Percentiles rank a stretch among this genome's conserved stretches.
phyloP scores from a whole-genome alignment of 2,113 vertebrate species.

The Stegostoma tigrinum region DNA sequence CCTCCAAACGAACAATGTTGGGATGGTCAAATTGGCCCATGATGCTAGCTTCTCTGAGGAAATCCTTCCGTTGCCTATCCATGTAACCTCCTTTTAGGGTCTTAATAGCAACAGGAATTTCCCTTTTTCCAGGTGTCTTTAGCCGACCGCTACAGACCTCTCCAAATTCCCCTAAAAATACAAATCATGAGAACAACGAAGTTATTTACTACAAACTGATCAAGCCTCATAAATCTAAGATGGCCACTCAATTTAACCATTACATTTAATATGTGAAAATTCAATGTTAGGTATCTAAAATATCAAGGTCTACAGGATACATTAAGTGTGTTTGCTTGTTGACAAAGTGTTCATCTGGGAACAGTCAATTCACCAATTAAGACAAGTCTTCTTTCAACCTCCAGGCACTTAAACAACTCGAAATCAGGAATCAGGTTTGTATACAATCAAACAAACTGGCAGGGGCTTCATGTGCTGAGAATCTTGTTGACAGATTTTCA shows the following conservation, averaged over 20 bases:
- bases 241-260: neutral
- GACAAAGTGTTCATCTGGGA: neutral
- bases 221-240: neutral
- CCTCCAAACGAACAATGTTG: conserved; percentile 87
- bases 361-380: neutral
- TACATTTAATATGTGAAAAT: neutral
- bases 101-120: conserved; percentile 92
- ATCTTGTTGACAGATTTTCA: neutral
- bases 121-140: conserved; percentile 84
- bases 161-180: conserved; percentile 79
- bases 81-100: conserved; percentile 85
- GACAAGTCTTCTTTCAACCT: neutral
- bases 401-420: neutral
- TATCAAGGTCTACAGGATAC: neutral
- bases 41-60: conserved; percentile 87
- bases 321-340: neutral
- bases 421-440: neutral
- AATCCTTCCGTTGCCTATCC: conserved; percentile 84
- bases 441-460: neutral
- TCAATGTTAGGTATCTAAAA: neutral
- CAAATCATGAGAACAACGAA: conserved; percentile 37
- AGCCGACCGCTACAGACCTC: conserved; percentile 89
- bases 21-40: conserved; percentile 95
- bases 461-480: neutral
- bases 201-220: neutral